Conservation (phyloP, 2,888 invertebrate species). For the Rhopalosiphum nymphaeae region DNA sequence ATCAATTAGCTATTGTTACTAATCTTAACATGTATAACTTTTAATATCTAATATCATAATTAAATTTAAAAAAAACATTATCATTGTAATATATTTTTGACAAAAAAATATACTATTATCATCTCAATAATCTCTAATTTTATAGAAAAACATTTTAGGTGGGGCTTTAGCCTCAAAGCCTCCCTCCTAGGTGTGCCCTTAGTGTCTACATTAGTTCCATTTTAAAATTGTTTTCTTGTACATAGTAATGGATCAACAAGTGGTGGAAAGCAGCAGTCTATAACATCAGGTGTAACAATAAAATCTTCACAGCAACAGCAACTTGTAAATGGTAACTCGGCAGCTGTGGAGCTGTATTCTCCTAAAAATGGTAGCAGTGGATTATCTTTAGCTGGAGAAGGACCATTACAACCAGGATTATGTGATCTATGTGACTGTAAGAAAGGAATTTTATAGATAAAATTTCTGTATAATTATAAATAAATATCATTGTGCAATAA, state of each 20-base stretch:
- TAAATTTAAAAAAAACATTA: not conserved
- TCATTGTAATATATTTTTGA: too few relatives aligned
- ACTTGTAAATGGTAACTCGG: slow-evolving; percentile 51
- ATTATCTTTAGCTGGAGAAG: slow-evolving; percentile 19
- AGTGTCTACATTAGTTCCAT: not conserved
- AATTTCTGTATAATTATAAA: not conserved
- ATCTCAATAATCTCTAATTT: not conserved
- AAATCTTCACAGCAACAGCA: slow-evolving; percentile 49
- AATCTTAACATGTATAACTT: not conserved
- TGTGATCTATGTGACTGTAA: slow-evolving; percentile 56
- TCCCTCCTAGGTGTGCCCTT: not conserved
- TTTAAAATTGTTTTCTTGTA: not conserved
- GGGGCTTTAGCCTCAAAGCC: not conserved
- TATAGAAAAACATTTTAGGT: not conserved
- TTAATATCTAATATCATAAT: not conserved
- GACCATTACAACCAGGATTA: slow-evolving; percentile 27
- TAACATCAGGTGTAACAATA: slow-evolving; percentile 24
- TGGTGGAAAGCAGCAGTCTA: slow-evolving; percentile 23
- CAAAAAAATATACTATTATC: too few relatives aligned
- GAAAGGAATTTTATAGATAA: not conserved
- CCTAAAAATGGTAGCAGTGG: slow-evolving; percentile 18
- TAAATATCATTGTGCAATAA: not conserved
- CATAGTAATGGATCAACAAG: slow-evolving; percentile 33
- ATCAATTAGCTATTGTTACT: not conserved
- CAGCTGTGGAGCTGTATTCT: slow-evolving; percentile 33